These are phyloP conservation scores for Eupelmus urozonus DNA, from an alignment of 2,888 invertebrate species.

Conservation along the genomic window DNA sequence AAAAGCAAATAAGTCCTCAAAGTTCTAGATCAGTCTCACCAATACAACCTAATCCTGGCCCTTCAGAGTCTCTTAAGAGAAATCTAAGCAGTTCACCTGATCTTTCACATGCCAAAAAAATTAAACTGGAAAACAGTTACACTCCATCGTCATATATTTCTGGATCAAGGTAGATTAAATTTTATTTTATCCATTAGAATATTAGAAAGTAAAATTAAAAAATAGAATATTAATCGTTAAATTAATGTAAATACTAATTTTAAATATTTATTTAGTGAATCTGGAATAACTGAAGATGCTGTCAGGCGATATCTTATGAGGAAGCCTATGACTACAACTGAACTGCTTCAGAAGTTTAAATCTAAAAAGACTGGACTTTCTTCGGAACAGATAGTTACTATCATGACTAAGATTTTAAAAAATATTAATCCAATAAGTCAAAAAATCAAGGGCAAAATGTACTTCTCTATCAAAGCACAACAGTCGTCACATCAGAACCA, in stretches of 20 bases:
- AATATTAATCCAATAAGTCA: conserved; percentile 95
- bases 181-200: neutral
- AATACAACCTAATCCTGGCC: conserved; percentile 73
- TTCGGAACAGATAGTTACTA: conserved; percentile 93
- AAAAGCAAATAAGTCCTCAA: conserved; percentile 78
- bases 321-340: conserved; percentile 98
- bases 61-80: conserved; percentile 70
- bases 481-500: too few species aligned
- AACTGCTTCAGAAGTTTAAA: conserved; percentile 95
- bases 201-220: neutral
- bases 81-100: conserved; percentile 76
- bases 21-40: conserved; percentile 79
- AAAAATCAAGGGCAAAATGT: conserved; percentile 95
- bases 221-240: neutral
- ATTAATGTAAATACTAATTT: neutral
- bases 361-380: conserved; percentile 94
- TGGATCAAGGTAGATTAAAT: conserved; percentile 76
- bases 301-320: conserved; percentile 95
- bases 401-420: conserved; percentile 96
- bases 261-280: conserved; percentile 80
- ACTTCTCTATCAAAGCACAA: conserved; percentile 88
- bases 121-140: conserved; percentile 78
- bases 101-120: conserved; percentile 79
- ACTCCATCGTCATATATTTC: conserved; percentile 75
- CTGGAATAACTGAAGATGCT: conserved; percentile 95